These are phyloP conservation scores for Portevinia maculata DNA, from an alignment of 2,888 invertebrate species.

Conservation along the genomic window DNA sequence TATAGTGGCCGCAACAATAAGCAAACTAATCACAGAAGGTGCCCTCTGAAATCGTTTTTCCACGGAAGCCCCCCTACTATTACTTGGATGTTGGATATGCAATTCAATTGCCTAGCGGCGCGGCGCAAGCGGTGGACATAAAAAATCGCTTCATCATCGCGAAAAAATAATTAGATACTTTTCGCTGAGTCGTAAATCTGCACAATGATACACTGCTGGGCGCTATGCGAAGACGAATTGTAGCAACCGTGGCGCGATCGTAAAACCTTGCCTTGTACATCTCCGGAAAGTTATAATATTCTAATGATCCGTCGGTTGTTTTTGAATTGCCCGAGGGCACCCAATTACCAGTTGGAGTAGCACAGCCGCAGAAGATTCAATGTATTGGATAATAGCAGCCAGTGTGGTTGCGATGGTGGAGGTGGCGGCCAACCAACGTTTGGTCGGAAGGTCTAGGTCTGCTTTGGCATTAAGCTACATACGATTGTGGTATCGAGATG, in stretches of 20 bases:
- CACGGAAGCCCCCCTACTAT: slow-evolving; percentile 1
- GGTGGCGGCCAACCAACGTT: background rate
- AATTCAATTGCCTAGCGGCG: slow-evolving; percentile 61
- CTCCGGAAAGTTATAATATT: slow-evolving; percentile 68
- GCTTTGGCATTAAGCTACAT: slow-evolving; percentile 56
- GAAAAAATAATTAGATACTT: slow-evolving; percentile 71
- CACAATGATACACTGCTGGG: slow-evolving; percentile 53
- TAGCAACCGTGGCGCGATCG: slow-evolving; percentile 53
- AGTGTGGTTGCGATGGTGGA: background rate
- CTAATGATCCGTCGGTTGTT: slow-evolving; percentile 64
- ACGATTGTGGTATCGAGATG: slow-evolving; percentile 42
- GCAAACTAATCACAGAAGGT: slow-evolving; percentile 62
- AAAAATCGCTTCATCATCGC: slow-evolving; percentile 72
- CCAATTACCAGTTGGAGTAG: slow-evolving; percentile 52
- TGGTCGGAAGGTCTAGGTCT: slow-evolving; percentile 33
- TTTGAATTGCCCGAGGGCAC: slow-evolving; percentile 35
- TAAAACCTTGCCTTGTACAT: slow-evolving; percentile 65
- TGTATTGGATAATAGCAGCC: background rate
- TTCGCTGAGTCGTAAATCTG: slow-evolving; percentile 69
- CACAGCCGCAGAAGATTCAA: slow-evolving; percentile 4
- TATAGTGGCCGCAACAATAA: slow-evolving; percentile 31
- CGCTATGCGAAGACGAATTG: slow-evolving; percentile 63
- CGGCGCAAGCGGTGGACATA: slow-evolving; percentile 64
- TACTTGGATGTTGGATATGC: slow-evolving; percentile 34
- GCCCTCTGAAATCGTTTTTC: slow-evolving; percentile 51